Percentiles rank a stretch among this genome's conserved stretches.
Conservation (phyloP, 2,888 invertebrate species). For the Metellina segmentata region DNA sequence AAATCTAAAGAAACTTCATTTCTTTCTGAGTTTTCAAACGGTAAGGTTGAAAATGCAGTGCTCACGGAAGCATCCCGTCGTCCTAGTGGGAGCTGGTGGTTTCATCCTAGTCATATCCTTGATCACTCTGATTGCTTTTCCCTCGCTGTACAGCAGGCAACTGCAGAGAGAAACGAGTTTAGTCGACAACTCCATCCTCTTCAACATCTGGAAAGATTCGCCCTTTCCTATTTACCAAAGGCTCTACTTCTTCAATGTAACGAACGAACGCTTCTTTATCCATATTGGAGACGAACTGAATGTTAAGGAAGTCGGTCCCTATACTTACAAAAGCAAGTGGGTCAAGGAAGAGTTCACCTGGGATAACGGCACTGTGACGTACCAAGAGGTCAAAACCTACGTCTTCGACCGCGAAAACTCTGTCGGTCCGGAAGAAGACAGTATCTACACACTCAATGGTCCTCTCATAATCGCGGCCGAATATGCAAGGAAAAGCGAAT, state of each 20-base stretch:
- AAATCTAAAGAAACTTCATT: not conserved
- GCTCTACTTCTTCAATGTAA: slow-evolving; percentile 76
- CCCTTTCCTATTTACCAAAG: slow-evolving; percentile 75
- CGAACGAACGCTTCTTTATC: slow-evolving; percentile 58
- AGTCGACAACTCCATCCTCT: slow-evolving; percentile 39
- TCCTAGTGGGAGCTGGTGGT: not conserved
- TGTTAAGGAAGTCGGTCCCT: slow-evolving; percentile 75
- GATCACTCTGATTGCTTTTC: slow-evolving; percentile 30
- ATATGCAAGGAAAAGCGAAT: not conserved
- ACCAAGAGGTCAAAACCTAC: slow-evolving; percentile 78
- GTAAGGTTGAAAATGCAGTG: not conserved
- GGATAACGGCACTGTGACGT: slow-evolving; percentile 79
- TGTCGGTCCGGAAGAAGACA: slow-evolving; percentile 78
- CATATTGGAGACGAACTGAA: slow-evolving; percentile 18
- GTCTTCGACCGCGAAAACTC: slow-evolving; percentile 78
- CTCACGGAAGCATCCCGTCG: not conserved
- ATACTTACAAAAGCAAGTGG: slow-evolving; percentile 65
- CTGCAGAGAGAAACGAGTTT: slow-evolving; percentile 31
- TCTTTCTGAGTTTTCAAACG: not conserved
- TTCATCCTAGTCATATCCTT: not conserved
- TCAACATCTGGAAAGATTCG: slow-evolving; percentile 72
- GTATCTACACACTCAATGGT: slow-evolving; percentile 78
- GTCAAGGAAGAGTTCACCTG: slow-evolving; percentile 79
- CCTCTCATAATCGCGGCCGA: slow-evolving; percentile 76
- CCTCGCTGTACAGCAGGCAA: slow-evolving; percentile 17